Percentiles rank a stretch among this genome's conserved stretches.
These are phyloP conservation scores for Tamias sibiricus DNA, from an alignment of 2,113 vertebrate genomes.

Conservation along the genomic window DNA sequence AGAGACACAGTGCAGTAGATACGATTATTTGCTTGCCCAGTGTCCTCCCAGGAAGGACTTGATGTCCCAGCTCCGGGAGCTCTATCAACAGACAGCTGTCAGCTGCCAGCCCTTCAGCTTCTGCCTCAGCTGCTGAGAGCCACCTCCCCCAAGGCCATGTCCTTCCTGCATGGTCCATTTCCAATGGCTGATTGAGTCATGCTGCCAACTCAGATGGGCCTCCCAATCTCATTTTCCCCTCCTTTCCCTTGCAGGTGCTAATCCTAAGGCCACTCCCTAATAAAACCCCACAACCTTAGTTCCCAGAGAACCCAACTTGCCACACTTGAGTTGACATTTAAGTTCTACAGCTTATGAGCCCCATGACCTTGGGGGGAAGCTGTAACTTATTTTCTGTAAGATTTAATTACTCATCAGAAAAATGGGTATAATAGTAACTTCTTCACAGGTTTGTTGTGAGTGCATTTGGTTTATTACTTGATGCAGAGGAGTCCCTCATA, in stretches of 20 bases:
- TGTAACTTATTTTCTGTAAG: neutral
- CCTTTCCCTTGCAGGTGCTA: neutral
- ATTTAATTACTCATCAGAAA: neutral
- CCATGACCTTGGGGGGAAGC: neutral
- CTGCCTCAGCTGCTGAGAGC: neutral
- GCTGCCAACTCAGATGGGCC: neutral
- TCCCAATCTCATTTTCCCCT: neutral
- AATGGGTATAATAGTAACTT: neutral
- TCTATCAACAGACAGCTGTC: neutral
- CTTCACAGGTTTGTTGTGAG: neutral
- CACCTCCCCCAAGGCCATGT: neutral
- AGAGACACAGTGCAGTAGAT: fast-evolving
- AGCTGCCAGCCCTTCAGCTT: neutral
- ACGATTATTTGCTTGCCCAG: neutral
- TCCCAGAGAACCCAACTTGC: neutral
- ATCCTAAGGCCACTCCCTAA: neutral
- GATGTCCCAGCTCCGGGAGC: neutral
- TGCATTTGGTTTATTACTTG: neutral
- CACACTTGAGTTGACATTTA: neutral
- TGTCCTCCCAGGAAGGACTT: neutral
- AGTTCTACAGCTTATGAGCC: neutral
- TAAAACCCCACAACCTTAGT: neutral
- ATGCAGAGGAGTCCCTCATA: neutral
- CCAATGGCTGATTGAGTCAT: neutral
- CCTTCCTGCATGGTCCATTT: no score